A percentile compares a stretch with the other conserved stretches of the same genome.
phyloP scores from a whole-genome alignment of 2,888 invertebrate genomes.

The Abrostola triplasia region DNA sequence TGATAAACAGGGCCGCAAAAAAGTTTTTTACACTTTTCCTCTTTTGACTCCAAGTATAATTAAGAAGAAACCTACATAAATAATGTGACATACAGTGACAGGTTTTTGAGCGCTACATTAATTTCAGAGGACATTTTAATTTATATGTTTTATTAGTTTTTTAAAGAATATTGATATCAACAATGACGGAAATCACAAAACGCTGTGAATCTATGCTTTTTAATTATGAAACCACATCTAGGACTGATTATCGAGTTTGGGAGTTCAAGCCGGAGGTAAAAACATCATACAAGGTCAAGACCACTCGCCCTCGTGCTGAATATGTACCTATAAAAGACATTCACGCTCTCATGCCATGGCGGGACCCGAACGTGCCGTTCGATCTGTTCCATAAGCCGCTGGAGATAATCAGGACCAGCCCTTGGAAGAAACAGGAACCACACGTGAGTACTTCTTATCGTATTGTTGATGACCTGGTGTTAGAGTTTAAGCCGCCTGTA shows the following conservation, averaged over 20 bases:
- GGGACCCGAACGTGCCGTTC: constrained; percentile 50
- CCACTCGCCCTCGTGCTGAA: constrained; percentile 23
- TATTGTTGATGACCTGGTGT: too few species aligned
- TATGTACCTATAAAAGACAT: constrained; percentile 56
- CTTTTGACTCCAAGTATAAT: not conserved
- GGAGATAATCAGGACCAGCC: constrained; percentile 58
- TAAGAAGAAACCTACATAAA: not conserved
- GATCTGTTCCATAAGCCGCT: constrained; percentile 56
- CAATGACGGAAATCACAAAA: constrained; percentile 7
- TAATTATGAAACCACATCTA: constrained; percentile 56
- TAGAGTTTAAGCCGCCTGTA: too few species aligned
- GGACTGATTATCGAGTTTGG: constrained; percentile 50
- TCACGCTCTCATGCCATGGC: constrained; percentile 62
- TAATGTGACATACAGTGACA: not conserved
- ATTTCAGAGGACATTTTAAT: constrained; percentile 22
- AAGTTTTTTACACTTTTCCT: too few species aligned
- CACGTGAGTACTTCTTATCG: constrained; percentile 30
- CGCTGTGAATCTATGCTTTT: constrained; percentile 50
- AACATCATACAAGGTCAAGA: constrained; percentile 54
- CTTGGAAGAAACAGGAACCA: constrained; percentile 52
- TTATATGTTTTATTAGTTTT: constrained; percentile 5
- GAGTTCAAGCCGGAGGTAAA: constrained; percentile 31
- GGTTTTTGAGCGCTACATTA: constrained; percentile 5
- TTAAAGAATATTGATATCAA: not conserved
- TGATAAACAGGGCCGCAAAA: too few species aligned